Conservation (phyloP, 1,140 invertebrate genomes). For the Vollenhovia emeryi region DNA sequence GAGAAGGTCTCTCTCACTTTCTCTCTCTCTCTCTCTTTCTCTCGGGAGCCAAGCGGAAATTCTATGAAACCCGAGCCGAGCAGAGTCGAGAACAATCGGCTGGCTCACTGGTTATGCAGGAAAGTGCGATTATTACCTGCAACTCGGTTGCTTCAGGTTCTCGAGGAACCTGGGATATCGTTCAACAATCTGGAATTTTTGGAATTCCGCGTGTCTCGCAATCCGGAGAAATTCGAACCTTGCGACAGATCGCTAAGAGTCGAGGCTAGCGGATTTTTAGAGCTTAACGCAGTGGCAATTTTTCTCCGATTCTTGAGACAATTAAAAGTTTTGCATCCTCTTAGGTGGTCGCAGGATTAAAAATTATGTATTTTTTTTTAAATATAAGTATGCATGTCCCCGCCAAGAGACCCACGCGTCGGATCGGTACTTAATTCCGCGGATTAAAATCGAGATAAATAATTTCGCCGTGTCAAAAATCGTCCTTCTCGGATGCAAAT, state of each 20-base stretch:
- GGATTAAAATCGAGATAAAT: conserved; percentile 70
- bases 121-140: conserved; percentile 39
- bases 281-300: background rate
- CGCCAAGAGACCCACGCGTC: conserved; percentile 1
- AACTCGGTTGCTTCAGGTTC: background rate
- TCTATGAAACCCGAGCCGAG: conserved; percentile 41
- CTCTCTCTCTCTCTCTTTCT: conserved; percentile 37
- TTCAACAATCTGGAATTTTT: background rate
- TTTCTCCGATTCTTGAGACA: background rate
- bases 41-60: conserved; percentile 55
- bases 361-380: background rate
- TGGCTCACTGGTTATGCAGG: conserved; percentile 19
- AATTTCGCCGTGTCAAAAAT: conserved; percentile 45
- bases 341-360: background rate
- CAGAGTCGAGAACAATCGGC: conserved; percentile 23
- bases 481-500: conserved; percentile 67
- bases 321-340: background rate
- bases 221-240: background rate
- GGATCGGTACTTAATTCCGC: conserved; percentile 47
- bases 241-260: background rate
- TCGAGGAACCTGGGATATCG: background rate
- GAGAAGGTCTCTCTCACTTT: conserved; percentile 20
- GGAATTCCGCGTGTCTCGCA: background rate
- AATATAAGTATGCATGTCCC: background rate
- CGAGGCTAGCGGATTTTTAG: background rate